phyloP scores from a whole-genome alignment of 2,797 vertebrate genomes.

The Dromococcyx pavoninus region DNA sequence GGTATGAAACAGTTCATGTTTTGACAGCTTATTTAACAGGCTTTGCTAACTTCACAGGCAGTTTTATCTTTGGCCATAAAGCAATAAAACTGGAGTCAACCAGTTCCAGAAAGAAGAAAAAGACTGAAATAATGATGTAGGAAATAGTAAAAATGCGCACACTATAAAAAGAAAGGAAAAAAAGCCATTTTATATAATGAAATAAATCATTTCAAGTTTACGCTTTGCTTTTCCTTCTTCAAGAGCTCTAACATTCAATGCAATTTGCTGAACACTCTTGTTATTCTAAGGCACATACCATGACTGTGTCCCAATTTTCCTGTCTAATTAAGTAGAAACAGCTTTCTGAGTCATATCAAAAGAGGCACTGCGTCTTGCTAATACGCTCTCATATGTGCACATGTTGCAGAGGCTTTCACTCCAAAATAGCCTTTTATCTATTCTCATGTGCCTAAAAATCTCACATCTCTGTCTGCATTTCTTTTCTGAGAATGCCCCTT shows the following conservation, averaged over 20 bases:
- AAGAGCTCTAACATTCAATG: background rate
- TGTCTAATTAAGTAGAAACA: slow-evolving; percentile 36
- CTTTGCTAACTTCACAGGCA: slow-evolving; percentile 27
- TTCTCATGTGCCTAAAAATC: background rate
- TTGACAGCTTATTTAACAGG: slow-evolving; percentile 53
- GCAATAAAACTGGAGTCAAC: background rate
- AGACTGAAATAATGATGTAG: background rate
- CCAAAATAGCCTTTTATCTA: background rate
- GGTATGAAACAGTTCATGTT: background rate
- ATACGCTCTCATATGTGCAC: background rate
- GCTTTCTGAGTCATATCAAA: slow-evolving; percentile 4
- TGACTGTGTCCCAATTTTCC: slow-evolving; percentile 17
- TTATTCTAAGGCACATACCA: background rate
- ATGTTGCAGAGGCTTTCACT: background rate
- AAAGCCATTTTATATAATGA: background rate
- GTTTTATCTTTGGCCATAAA: slow-evolving; percentile 11
- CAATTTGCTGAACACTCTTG: background rate
- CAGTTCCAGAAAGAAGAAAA: background rate
- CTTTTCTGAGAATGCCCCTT: background rate
- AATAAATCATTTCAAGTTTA: background rate
- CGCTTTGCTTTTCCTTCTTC: background rate
- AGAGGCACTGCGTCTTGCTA: background rate
- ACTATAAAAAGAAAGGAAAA: background rate
- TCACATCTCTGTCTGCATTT: background rate
- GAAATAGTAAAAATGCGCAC: background rate